Evolutionary conservation across 2,797 vertebrate genomes (phyloP).

Genomic region (Trichosurus vulpecula): DNA sequence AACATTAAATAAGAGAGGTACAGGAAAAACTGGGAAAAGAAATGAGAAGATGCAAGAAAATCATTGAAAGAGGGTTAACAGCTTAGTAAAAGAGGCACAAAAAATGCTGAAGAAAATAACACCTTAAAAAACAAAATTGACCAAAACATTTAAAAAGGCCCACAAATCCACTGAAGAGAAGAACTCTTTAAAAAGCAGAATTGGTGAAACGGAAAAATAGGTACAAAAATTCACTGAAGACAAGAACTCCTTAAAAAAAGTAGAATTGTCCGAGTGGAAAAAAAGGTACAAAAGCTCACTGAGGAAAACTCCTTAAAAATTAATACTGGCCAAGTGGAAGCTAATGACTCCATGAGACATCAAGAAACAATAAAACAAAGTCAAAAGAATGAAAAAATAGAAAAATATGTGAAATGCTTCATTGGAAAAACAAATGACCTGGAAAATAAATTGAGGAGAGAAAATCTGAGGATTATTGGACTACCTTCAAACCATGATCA

Average conservation of each 20-base stretch:
- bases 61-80: neutral
- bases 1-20: neutral
- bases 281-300: no score
- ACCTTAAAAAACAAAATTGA: neutral
- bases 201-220: neutral
- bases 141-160: no score
- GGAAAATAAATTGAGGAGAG: no score
- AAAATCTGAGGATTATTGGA: no score
- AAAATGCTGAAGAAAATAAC: neutral
- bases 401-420: no score
- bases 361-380: no score
- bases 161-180: neutral
- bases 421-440: no score
- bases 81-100: neutral
- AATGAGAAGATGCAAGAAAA: neutral
- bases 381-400: no score
- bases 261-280: neutral
- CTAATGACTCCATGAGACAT: no score
- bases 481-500: no score
- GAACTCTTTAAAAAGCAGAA: neutral
- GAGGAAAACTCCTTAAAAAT: no score
- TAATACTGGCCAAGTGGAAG: neutral
- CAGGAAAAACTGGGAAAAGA: neutral
- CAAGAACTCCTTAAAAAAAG: neutral
- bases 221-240: neutral